Base-by-base conservation (phyloP, 1,140 invertebrate genomes). In the Ptiloglossa arizonensis region DNA sequence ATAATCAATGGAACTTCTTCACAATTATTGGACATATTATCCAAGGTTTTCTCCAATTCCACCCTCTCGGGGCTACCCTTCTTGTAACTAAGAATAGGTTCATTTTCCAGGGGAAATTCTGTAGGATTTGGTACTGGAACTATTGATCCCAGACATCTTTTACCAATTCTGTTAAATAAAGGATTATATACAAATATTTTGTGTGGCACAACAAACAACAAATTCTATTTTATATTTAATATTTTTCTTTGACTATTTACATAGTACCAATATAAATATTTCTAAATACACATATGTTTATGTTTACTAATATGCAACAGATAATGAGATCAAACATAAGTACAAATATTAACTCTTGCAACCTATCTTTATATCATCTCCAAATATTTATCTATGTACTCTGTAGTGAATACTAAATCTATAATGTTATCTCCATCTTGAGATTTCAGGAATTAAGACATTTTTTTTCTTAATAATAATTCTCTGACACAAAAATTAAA, bases 1-100 rank as follows among this genome's bases (percentile, higher is more conserved):
- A 99, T 98, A 27, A 99, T 95, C 87, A 99, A 96, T 0, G 98
- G 98, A 60, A 99, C 95, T 80, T 99, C 98, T 88, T 96, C 95
- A 48, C 95, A 95, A 52, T 94, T 93, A 27, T 90, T 92, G 32
- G 94, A 93, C 86, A 94, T 95, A 67, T 94, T 92, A 79, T 96
- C 93, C 5, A 99, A 90, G 57, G 95, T 95, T 64, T 94, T 93
- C 85, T 96, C 95, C 15, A 99, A 90, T 67, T 96, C 95, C 67
- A 93, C 91, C 60, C 97, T 94, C 91, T 99, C 98, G 56, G 94
- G 92, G 60, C 97, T 98, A 13, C 96, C 96, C 77, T 96, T 96
- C 57, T 96, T 93, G 91, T 99, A 99, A 5, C 90, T 92, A 22
- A 97, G 92, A 56, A 98, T 89, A 1, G 97, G 97, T 90, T 98